These are phyloP conservation scores for Marronus borbonicus DNA, from an alignment of 2,888 invertebrate species.

Conservation along the genomic window DNA sequence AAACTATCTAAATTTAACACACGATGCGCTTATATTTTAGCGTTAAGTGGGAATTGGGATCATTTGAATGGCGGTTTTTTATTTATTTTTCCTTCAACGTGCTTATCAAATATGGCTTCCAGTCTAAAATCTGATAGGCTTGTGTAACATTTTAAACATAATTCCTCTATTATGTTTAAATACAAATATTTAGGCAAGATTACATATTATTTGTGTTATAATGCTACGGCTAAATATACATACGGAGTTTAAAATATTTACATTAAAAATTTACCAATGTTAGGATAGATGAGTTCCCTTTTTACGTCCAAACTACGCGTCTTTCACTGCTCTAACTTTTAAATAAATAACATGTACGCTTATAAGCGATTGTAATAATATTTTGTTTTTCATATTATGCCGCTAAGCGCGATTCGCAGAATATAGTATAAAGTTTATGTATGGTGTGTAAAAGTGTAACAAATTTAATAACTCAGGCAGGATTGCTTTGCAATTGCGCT, in stretches of 20 bases:
- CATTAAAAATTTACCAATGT: constrained; percentile 51
- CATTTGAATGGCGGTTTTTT: constrained; percentile 48
- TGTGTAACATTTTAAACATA: constrained; percentile 51
- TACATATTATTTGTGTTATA: constrained; percentile 51
- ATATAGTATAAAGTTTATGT: constrained; percentile 37
- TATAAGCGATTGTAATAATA: constrained; percentile 48
- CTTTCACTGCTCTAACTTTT: constrained; percentile 48
- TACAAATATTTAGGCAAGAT: constrained; percentile 49
- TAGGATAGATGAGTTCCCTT: constrained; percentile 50
- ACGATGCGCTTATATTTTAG: constrained; percentile 28
- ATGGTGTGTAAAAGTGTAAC: background rate
- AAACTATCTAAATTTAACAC: constrained; percentile 43
- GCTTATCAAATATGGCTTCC: constrained; percentile 52
- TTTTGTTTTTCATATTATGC: constrained; percentile 44
- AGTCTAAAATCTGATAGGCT: constrained; percentile 48
- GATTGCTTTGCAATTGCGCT: background rate
- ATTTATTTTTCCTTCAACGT: constrained; percentile 51
- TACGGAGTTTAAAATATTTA: constrained; percentile 51
- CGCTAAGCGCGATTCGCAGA: constrained; percentile 20
- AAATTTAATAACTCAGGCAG: constrained; percentile 2
- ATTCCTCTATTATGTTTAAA: constrained; percentile 50
- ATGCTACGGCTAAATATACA: constrained; percentile 49
- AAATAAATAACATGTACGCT: constrained; percentile 44
- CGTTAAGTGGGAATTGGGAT: constrained; percentile 39
- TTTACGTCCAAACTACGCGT: constrained; percentile 48